Evolutionary conservation across 2,888 invertebrate genomes (phyloP).

Genomic region (Limnephilus marmoratus): DNA sequence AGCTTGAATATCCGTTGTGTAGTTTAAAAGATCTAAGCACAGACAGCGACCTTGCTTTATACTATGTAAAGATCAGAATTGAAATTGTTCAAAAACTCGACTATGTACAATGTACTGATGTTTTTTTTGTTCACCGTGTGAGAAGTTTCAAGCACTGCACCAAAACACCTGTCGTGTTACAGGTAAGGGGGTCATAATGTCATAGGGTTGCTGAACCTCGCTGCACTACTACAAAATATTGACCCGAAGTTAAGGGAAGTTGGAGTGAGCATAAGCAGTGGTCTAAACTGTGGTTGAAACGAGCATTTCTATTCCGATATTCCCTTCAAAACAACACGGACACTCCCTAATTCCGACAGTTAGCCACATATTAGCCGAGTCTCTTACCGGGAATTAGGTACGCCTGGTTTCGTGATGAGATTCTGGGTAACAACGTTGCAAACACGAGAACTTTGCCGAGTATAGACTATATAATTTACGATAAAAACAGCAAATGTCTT

Average conservation of each 20-base stretch:
- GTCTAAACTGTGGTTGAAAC: not conserved
- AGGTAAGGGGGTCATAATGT: constrained; percentile 11
- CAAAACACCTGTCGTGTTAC: not conserved
- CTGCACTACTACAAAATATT: not conserved
- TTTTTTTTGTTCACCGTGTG: not conserved
- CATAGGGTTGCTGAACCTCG: not conserved
- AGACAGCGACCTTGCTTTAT: no score
- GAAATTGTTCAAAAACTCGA: no score
- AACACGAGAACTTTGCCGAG: not conserved
- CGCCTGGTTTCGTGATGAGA: not conserved
- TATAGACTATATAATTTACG: not conserved
- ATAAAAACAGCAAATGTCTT: not conserved
- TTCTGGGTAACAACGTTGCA: not conserved
- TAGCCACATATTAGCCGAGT: not conserved
- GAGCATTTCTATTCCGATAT: not conserved
- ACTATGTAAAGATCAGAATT: no score
- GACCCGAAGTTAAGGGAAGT: not conserved
- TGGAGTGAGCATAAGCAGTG: not conserved
- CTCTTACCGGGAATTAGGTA: not conserved
- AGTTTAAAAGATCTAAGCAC: no score
- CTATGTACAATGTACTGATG: no score
- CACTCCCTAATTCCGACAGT: not conserved
- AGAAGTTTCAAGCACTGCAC: not conserved
- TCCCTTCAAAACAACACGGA: not conserved
- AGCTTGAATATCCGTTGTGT: no score